Evolutionary conservation across 1,140 invertebrate species (phyloP).

Genomic region (Babylonia areolata): DNA sequence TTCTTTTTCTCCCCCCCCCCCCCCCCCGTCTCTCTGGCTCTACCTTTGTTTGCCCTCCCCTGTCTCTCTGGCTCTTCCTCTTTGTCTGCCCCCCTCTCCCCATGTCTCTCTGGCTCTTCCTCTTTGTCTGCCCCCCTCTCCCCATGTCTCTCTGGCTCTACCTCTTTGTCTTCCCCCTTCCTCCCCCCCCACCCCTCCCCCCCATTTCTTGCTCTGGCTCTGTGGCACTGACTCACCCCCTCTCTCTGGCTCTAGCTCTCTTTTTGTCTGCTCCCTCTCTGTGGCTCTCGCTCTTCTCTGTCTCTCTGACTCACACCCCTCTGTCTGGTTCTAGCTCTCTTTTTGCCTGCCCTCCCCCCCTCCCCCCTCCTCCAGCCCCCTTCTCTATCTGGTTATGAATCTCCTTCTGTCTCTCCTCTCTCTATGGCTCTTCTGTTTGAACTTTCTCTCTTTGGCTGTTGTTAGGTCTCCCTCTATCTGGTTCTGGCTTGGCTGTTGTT

Average conservation of each 20-base stretch:
- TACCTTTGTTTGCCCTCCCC: neutral
- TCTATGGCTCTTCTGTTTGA: neutral
- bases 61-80: neutral
- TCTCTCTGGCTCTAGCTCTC: neutral
- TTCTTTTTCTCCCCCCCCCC: too few relatives aligned
- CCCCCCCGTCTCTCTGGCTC: too few relatives aligned
- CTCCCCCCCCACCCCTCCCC: neutral
- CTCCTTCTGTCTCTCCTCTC: too few relatives aligned
- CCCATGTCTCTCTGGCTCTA: neutral
- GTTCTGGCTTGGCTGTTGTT: neutral
- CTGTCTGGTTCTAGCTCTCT: too few relatives aligned
- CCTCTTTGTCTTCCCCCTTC: too few relatives aligned
- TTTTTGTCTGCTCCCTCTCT: neutral
- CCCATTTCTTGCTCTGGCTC: neutral
- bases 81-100: neutral
- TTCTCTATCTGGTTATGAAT: too few relatives aligned
- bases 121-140: neutral
- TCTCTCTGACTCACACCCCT: too few relatives aligned
- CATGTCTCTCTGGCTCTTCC: neutral
- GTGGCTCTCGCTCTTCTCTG: too few relatives aligned
- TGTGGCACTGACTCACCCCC: too few relatives aligned
- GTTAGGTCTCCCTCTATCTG: too few relatives aligned
- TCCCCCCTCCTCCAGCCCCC: neutral
- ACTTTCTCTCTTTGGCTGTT: neutral
- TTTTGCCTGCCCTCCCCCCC: neutral